These are phyloP conservation scores for Sinopyrophorus schimmeli DNA, from an alignment of 2,888 invertebrate species.

Conservation along the genomic window DNA sequence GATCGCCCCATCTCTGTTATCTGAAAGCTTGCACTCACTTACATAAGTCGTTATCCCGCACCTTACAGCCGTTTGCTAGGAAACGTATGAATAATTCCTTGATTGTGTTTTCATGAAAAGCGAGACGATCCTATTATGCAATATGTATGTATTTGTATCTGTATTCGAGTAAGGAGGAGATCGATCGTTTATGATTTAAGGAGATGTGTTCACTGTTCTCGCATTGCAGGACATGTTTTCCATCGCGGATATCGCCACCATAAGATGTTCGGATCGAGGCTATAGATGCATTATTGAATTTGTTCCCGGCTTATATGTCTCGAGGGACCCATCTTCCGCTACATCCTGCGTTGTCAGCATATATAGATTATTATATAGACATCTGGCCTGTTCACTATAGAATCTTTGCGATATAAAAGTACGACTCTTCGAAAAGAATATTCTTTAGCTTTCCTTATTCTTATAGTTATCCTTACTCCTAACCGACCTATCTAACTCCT, in stretches of 20 bases:
- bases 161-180: conserved; percentile 12
- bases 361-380: conserved; percentile 59
- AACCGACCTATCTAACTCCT: conserved; percentile 4
- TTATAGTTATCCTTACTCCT: too few relatives aligned
- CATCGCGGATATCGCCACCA: conserved; percentile 30
- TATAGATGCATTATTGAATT: conserved; percentile 57
- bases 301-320: conserved; percentile 56
- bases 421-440: conserved; percentile 41
- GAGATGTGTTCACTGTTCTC: conserved; percentile 51
- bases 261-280: conserved; percentile 43
- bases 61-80: conserved; percentile 18
- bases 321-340: conserved; percentile 53
- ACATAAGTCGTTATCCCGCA: conserved; percentile 33
- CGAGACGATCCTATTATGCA: conserved; percentile 23
- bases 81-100: conserved; percentile 44
- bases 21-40: conserved; percentile 42
- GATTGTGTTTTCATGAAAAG: conserved; percentile 42
- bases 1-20: conserved; percentile 52
- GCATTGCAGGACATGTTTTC: conserved; percentile 36
- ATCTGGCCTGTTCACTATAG: conserved; percentile 55
- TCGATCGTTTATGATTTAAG: conserved; percentile 43
- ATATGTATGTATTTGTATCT: conserved; percentile 14
- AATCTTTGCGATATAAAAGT: conserved; percentile 55
- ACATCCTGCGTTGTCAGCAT: conserved; percentile 58
- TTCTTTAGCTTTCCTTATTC: conserved; percentile 27